phyloP scores from a whole-genome alignment of 2,888 invertebrate species.

The Tupiocoris notatus region DNA sequence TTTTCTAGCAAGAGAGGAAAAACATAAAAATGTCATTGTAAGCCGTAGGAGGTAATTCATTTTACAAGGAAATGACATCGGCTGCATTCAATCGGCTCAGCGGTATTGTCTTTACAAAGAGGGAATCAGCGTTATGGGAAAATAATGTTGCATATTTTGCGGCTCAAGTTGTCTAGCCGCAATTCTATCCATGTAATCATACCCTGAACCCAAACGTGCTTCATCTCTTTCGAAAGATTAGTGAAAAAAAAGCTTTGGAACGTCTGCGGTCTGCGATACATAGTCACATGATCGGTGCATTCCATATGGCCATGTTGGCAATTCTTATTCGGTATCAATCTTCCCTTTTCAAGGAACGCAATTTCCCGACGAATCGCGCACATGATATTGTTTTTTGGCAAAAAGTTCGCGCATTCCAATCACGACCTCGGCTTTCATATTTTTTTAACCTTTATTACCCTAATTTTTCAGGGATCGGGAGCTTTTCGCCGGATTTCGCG shows the following conservation, averaged over 20 bases:
- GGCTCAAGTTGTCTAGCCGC: neutral
- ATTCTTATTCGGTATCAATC: too few species aligned
- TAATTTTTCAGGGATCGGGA: neutral
- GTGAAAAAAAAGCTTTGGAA: neutral
- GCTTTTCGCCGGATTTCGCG: neutral
- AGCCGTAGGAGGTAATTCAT: too few species aligned
- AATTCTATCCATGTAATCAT: neutral
- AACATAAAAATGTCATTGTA: too few species aligned
- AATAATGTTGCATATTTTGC: neutral
- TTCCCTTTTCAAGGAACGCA: too few species aligned
- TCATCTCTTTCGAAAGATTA: neutral
- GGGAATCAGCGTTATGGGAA: neutral
- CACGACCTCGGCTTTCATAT: neutral
- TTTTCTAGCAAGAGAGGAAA: too few species aligned
- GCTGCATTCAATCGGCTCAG: neutral
- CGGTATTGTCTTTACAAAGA: neutral
- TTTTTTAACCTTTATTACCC: neutral
- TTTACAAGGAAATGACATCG: too few species aligned
- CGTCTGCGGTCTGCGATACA: neutral
- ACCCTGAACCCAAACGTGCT: neutral
- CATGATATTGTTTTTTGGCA: neutral
- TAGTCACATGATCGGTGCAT: neutral
- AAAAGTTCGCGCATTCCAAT: too few species aligned
- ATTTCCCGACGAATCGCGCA: too few species aligned
- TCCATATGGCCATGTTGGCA: neutral